Base-by-base conservation (phyloP, 2,113 vertebrate species). In the Eretmochelys imbricata region DNA sequence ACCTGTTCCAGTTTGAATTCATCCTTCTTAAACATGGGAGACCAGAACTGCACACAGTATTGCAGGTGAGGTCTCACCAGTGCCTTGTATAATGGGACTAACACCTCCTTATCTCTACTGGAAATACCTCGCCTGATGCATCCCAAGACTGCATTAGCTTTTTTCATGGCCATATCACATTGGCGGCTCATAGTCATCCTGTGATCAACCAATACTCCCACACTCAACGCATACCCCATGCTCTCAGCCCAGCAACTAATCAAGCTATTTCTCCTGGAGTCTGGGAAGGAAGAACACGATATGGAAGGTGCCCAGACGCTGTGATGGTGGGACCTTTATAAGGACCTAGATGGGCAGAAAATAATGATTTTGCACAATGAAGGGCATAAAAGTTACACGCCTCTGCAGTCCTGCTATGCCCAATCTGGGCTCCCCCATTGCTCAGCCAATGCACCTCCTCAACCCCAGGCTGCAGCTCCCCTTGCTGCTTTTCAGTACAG, bases 291-390 rank as follows among this genome's bases (percentile, higher is more conserved):
- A 84, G n/a, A 24, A 49, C 25, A 7, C 49, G 29, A 8, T 13
- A 9, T 75, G 80, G 51, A 76, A 59, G 53, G 75, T 48, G 50
- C 13, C 35, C 48, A 51, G 53, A 48, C 53, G 65, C 38, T 46
- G 2, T 1, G 42, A 65, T n/a, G 65, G 80, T 20, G 42, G 57
- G 24, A 48, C 17, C 14, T 0, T 0, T 78, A 13, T 13, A 13
- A 78, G 20, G 75, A 48, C 42, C 46, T 25, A 78, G 25, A 6
- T 4, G 48, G 12, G 42, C 1, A 0, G 38, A 65, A 0, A 1
- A 25, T 57, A 55, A 38, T 35, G 51, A 78, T 46, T 42, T 46
- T 25, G 38, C 38, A 46, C 20, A 76, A 24, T 25, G n/a, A 46
- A 24, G 38, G 42, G 38, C 38, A 22, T 76, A 46, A 46, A 76